These are phyloP conservation scores for Gymnoscopelus microlampas DNA, from an alignment of 2,797 vertebrate genomes.

Conservation along the genomic window DNA sequence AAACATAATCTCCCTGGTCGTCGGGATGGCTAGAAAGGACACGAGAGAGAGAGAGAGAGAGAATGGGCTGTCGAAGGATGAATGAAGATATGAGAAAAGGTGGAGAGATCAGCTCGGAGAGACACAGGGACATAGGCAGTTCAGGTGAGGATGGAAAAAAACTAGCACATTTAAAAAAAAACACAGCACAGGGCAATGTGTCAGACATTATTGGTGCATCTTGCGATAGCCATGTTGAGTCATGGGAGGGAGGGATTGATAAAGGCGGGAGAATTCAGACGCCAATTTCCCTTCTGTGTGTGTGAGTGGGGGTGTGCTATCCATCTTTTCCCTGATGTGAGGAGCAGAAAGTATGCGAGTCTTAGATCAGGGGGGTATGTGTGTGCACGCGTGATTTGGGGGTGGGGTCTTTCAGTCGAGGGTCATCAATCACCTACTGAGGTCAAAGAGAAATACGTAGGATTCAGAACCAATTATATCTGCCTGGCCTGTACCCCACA, in stretches of 20 bases:
- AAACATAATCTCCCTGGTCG: neutral
- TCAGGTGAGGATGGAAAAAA: slow-evolving; percentile 50
- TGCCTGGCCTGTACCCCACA: slow-evolving; percentile 59
- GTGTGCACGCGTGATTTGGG: slow-evolving; percentile 47
- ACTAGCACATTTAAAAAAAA: slow-evolving; percentile 33
- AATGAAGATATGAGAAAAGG: no score
- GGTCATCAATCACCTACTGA: slow-evolving; percentile 84
- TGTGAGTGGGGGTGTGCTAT: slow-evolving; percentile 25
- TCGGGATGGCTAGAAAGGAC: neutral
- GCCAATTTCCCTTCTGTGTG: slow-evolving; percentile 64
- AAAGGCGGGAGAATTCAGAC: slow-evolving; percentile 47
- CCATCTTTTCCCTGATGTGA: slow-evolving; percentile 68
- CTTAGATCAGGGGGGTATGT: slow-evolving; percentile 45
- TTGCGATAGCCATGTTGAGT: slow-evolving; percentile 63
- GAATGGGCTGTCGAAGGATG: slow-evolving; percentile 1
- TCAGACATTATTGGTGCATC: slow-evolving; percentile 68
- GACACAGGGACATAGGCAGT: neutral
- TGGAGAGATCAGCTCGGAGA: no score
- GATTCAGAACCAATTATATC: slow-evolving; percentile 81
- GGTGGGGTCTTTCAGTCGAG: slow-evolving; percentile 72
- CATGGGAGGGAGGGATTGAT: slow-evolving; percentile 18
- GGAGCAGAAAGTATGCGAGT: slow-evolving; percentile 51
- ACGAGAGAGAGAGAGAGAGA: neutral
- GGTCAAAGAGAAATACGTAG: slow-evolving; percentile 80
- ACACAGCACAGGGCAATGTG: slow-evolving; percentile 56